Base-by-base conservation (phyloP, 1,140 invertebrate genomes). In the Babylonia areolata region DNA sequence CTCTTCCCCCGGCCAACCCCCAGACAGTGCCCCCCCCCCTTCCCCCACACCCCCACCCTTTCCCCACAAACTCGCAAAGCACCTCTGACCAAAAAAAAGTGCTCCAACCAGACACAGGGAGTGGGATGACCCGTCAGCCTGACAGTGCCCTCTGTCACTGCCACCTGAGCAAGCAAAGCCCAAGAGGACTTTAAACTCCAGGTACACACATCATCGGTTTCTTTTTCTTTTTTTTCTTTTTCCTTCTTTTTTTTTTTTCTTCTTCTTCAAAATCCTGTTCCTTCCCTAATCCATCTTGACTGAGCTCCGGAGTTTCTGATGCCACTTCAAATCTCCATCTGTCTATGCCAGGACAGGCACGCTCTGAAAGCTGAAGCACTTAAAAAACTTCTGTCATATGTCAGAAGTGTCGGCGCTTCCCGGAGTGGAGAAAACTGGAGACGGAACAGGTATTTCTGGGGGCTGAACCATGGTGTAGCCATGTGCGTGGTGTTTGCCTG, bases 131-230 rank as follows among this genome's bases (percentile, higher is more conserved):
- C 31, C 6, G 73, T 23, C 73, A 77, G 31, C 6, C 31, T 37
- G 31, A 77, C 73, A 77, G 23, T 28, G 58, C 28, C n/a, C 71
- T 73, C 71, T 6, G 71, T 73, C 71, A 73, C 71, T 73, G 71
- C 71, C 71, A 73, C n/a, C 17, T 15, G 31, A 73, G 71, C 58
- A 69, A 69, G 58, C 2, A 31, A 23, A 69, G 71, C 2, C 71
- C 71, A 15, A 73, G 31, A 23, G 28, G 58, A 64, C 58, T 64
- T 28, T 64, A 12, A 64, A 64, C 58, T 64, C 28, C 12, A 23
- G 28, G 75, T 31, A 77, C 15, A 40, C 75, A 77, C 71, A 77
- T 40, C 75, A 73, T 2, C 15, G 73, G 9, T 28, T 40, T 9
- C 20, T 75, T 31, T 69, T 51, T 11, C 6, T 51, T 51, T 51